Percentiles rank a stretch among this genome's conserved stretches.
These are phyloP conservation scores for Semicossyphus pulcher DNA, from an alignment of 2,113 vertebrate genomes.

Conservation along the genomic window DNA sequence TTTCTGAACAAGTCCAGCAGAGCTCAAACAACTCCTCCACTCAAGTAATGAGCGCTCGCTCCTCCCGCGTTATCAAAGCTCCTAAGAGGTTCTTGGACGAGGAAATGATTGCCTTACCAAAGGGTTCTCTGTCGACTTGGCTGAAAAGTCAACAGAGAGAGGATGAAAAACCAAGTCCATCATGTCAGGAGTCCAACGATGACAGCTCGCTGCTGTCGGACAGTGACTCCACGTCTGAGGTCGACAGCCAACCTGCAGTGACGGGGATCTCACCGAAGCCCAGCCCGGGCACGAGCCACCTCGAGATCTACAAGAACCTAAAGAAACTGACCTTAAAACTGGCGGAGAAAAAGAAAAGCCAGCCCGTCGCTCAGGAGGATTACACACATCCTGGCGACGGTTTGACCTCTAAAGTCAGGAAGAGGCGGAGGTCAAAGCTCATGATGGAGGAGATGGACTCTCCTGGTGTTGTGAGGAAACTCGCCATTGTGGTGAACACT, in stretches of 20 bases:
- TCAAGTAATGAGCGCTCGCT: conserved; percentile 84
- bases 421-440: conserved; percentile 75
- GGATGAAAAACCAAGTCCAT: conserved; percentile 37
- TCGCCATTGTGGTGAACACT: conserved; percentile 69
- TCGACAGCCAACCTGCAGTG: background rate
- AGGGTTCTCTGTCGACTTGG: conserved; percentile 65
- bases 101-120: conserved; percentile 77
- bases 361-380: conserved; percentile 24
- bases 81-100: conserved; percentile 91
- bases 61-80: conserved; percentile 89
- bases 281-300: conserved; percentile 82
- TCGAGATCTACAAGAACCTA: conserved; percentile 89
- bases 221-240: conserved; percentile 7
- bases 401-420: conserved; percentile 49
- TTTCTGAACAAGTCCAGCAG: conserved; percentile 34
- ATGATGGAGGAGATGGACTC: conserved; percentile 83
- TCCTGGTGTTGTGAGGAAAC: conserved; percentile 83
- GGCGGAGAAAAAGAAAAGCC: conserved; percentile 73
- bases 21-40: conserved; percentile 73
- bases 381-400: background rate
- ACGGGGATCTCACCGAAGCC: conserved; percentile 65
- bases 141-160: conserved; percentile 63
- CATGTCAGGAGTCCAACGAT: conserved; percentile 35
- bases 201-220: conserved; percentile 10
- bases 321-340: conserved; percentile 82